Conservation (phyloP, 1,140 invertebrate species). For the Nephila pilipes region DNA sequence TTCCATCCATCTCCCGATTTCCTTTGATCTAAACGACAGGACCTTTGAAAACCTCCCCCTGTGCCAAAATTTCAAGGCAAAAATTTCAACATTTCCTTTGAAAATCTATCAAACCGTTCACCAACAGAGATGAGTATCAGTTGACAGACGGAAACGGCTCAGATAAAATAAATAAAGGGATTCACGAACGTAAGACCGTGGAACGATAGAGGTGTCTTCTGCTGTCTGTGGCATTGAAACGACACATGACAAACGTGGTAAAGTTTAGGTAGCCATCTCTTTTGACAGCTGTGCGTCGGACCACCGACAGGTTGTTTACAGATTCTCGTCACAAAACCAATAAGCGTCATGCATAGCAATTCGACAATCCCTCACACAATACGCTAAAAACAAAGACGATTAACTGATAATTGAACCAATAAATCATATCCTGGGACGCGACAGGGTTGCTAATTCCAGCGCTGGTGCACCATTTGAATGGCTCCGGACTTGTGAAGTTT, state of each 20-base stretch:
- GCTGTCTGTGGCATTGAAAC: slow-evolving; percentile 11
- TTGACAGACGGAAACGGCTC: slow-evolving; percentile 10
- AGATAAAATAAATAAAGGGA: not conserved
- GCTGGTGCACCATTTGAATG: not conserved
- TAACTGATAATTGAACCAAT: slow-evolving; percentile 34
- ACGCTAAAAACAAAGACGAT: slow-evolving; percentile 39
- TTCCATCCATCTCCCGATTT: not conserved
- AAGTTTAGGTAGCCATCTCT: not conserved
- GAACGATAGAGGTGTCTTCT: not conserved
- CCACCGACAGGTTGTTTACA: slow-evolving; percentile 43
- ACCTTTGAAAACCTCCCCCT: not conserved
- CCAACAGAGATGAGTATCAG: not conserved
- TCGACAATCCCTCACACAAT: not conserved
- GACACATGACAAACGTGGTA: slow-evolving; percentile 43
- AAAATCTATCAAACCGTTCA: not conserved
- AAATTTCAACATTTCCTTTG: not conserved
- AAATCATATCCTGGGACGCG: slow-evolving; percentile 36
- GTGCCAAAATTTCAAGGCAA: not conserved
- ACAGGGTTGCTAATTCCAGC: slow-evolving; percentile 5
- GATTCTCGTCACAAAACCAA: slow-evolving; percentile 39
- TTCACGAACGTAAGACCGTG: not conserved
- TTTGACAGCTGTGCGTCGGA: not conserved
- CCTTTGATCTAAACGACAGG: not conserved
- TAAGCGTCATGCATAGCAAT: slow-evolving; percentile 50
- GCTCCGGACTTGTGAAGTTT: not conserved